Evolutionary conservation across 2,888 invertebrate species (phyloP).

Genomic region (Machimus rusticus): DNA sequence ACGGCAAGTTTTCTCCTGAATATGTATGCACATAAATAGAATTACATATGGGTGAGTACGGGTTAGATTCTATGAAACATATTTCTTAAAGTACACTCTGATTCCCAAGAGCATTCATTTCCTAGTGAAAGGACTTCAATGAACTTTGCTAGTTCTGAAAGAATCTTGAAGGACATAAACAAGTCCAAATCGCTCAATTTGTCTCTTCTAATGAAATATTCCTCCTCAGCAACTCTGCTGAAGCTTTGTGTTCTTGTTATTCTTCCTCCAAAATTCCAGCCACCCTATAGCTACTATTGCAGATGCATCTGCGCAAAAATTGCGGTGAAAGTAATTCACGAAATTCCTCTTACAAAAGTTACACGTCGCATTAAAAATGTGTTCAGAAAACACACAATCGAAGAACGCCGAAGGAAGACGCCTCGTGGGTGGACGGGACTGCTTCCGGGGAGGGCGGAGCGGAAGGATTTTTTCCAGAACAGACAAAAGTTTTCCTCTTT

Average conservation of each 20-base stretch:
- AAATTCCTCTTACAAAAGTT: not conserved
- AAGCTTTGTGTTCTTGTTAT: not conserved
- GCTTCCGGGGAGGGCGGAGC: not conserved
- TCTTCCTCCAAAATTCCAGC: not conserved
- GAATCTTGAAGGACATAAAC: not conserved
- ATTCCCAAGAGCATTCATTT: not conserved
- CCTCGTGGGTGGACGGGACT: not conserved
- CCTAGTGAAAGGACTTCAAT: not conserved
- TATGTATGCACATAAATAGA: not conserved
- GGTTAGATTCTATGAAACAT: not conserved
- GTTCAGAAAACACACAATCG: not conserved
- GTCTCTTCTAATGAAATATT: not conserved
- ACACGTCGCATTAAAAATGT: constrained; percentile 16
- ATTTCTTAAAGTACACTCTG: not conserved
- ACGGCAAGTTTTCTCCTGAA: no score
- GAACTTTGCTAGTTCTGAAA: not conserved
- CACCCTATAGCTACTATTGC: not conserved
- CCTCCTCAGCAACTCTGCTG: not conserved
- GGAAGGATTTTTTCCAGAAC: not conserved
- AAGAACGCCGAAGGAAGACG: not conserved
- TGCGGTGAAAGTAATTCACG: constrained; percentile 20
- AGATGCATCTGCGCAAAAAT: constrained; percentile 21
- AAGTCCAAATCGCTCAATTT: not conserved
- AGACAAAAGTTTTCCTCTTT: not conserved
- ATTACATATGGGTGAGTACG: not conserved